Evolutionary conservation across 2,113 vertebrate genomes (phyloP).

Genomic region (Cygnus atratus): DNA sequence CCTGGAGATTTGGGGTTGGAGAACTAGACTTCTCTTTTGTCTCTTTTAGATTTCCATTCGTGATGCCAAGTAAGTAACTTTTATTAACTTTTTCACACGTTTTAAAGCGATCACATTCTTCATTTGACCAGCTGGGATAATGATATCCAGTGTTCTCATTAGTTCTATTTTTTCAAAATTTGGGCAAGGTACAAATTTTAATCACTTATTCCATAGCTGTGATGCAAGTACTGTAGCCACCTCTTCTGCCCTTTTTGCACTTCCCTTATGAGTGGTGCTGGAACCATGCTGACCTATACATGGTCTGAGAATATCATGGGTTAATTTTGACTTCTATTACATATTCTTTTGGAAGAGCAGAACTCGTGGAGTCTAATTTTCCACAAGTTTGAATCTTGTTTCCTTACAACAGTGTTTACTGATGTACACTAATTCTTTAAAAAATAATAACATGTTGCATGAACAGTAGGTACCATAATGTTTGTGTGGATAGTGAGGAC

Average conservation of each 20-base stretch:
- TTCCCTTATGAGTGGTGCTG: neutral
- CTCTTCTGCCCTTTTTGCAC: neutral
- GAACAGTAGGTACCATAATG: neutral
- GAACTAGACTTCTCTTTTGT: neutral
- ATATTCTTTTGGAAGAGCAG: neutral
- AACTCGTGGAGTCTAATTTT: neutral
- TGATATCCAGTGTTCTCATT: neutral
- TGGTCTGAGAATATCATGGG: neutral
- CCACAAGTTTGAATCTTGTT: neutral
- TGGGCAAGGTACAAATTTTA: neutral
- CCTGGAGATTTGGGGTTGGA: neutral
- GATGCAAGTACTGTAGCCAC: neutral
- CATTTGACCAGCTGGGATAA: neutral
- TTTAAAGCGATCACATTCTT: neutral
- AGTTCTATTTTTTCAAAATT: neutral
- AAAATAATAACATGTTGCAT: neutral
- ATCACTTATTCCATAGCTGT: neutral
- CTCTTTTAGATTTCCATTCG: neutral
- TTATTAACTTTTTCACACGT: neutral
- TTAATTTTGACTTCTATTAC: neutral
- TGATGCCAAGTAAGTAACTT: neutral
- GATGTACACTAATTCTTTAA: neutral
- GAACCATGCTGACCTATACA: neutral
- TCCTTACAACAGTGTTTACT: neutral
- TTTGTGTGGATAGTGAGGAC: neutral